These are phyloP conservation scores for Xestia c-nigrum DNA, from an alignment of 2,888 invertebrate genomes.

Conservation along the genomic window DNA sequence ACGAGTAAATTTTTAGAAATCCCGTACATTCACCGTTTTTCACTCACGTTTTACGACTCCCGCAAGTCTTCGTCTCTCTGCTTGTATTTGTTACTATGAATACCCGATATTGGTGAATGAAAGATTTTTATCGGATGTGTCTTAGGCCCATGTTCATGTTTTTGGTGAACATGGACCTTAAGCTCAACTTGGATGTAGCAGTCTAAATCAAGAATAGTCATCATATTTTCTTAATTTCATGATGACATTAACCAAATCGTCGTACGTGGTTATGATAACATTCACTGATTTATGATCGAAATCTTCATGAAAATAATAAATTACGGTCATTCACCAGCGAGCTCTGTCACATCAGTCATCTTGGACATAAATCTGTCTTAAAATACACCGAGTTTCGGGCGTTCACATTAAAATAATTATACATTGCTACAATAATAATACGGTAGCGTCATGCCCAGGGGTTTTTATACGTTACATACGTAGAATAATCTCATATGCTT, in stretches of 20 bases:
- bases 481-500: not conserved
- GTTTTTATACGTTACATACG: constrained; percentile 11
- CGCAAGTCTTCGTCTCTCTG: not conserved
- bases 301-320: not conserved
- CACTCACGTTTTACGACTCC: not conserved
- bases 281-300: not conserved
- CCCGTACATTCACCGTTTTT: not conserved
- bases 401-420: not conserved
- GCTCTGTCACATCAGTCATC: not conserved
- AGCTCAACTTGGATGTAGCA: not conserved
- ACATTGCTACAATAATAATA: not conserved
- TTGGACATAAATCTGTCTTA: not conserved
- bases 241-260: not conserved
- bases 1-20: not conserved
- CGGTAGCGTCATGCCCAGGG: not conserved
- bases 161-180: no score
- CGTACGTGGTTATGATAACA: not conserved
- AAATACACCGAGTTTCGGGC: not conserved
- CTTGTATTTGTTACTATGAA: not conserved
- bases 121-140: not conserved
- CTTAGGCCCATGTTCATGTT: no score
- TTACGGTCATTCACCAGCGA: not conserved
- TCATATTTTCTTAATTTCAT: not conserved
- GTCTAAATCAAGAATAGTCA: not conserved
- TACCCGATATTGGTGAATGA: not conserved